These are phyloP conservation scores for Aphidius gifuensis DNA, from an alignment of 1,140 invertebrate species.

Conservation along the genomic window DNA sequence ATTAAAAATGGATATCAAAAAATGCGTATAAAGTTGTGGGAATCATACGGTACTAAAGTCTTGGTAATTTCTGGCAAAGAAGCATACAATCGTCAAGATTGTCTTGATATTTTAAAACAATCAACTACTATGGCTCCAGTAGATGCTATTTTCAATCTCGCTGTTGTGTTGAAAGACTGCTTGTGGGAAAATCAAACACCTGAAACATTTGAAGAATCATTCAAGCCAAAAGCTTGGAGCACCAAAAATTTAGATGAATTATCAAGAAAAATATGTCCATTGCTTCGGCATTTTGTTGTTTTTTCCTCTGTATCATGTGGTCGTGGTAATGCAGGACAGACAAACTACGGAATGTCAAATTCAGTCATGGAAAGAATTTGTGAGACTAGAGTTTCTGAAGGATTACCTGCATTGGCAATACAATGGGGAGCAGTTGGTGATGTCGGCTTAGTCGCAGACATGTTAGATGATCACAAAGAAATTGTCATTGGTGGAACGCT, in stretches of 20 bases:
- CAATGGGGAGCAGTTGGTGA: constrained; percentile 63
- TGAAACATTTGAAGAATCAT: constrained; percentile 51
- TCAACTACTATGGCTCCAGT: constrained; percentile 62
- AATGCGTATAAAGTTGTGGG: constrained; percentile 53
- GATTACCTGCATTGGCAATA: constrained; percentile 59
- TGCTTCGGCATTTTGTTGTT: constrained; percentile 59
- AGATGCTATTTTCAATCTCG: constrained; percentile 77
- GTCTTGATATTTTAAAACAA: constrained; percentile 59
- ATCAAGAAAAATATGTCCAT: constrained; percentile 54
- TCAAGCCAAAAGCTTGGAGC: constrained; percentile 54
- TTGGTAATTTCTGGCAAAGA: constrained; percentile 55
- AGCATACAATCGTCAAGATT: constrained; percentile 52
- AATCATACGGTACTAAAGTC: constrained; percentile 55
- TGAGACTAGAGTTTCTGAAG: constrained; percentile 51
- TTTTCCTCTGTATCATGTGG: constrained; percentile 78
- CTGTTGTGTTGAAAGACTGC: constrained; percentile 61
- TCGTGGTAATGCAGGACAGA: constrained; percentile 74
- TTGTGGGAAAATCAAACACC: constrained; percentile 57
- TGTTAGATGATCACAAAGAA: constrained; percentile 65
- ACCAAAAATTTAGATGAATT: constrained; percentile 55
- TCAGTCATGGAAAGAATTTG: constrained; percentile 62
- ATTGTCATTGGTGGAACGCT: constrained; percentile 61
- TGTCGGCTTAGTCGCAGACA: constrained; percentile 61
- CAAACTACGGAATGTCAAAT: constrained; percentile 71
- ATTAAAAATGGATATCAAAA: constrained; percentile 69